Base-by-base conservation (phyloP, 1,140 invertebrate species). In the Manduca sexta region DNA sequence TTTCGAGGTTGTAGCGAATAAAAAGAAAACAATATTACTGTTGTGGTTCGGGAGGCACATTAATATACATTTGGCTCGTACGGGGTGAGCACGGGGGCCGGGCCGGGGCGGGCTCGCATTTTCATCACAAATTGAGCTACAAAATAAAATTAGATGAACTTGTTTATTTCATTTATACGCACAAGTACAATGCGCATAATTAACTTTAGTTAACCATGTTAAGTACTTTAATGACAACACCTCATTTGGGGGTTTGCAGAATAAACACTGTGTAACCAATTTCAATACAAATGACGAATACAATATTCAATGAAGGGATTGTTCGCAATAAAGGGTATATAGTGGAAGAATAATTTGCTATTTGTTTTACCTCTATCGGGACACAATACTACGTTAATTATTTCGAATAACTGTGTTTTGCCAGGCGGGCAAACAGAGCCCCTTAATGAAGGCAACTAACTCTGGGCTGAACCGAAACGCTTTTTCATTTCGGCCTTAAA, bases 21-120 rank as follows among this genome's bases (percentile, higher is more conserved):
- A 81, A 83, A 81, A 78, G 70, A 71, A 80, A 81, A 81, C 72
- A 80, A 80, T 76, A 81, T 78, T 75, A 78, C 64, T 69, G 60
- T 64, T 76, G 70, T 58, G 72, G 69, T 72, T 65, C 45, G 70
- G 68, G 66, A 63, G 64, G 60, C 64, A 72, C 77, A 84, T 78
- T 81, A 84, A 81, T 84, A 84, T 77, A 81, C 74, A 84, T 84
- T 84, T 79, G 69, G 69, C 50, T 55, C 49, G 42, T 45, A 57
- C 60, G 51, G 31, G 30, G 45, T 31, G 21, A 26, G 21, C n/a
- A n/a, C n/a, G 50, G 59, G 53, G 57, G 61, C 45, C 55, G 37
- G 31, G 46, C 37, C 30, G 31, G 26, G 51, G 44, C 42, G 44
- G 38, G 14, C 50, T 64, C 66, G 64, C 61, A 66, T 68, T 83